Percentiles rank a stretch among this genome's conserved stretches.
These are phyloP conservation scores for Coranthus polyacanthus DNA, from an alignment of 2,797 vertebrate genomes.

Conservation along the genomic window DNA sequence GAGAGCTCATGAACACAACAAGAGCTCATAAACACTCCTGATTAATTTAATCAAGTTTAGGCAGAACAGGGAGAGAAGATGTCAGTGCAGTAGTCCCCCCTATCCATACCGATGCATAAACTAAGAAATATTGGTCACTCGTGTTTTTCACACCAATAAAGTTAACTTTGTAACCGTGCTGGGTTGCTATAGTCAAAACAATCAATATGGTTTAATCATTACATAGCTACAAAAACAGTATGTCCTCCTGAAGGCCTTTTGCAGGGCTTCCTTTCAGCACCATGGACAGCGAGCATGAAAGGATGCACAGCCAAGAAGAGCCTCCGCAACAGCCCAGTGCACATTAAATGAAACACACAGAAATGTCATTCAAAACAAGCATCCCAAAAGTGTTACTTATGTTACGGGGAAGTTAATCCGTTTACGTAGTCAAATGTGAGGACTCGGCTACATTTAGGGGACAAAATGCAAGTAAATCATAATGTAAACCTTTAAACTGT, in stretches of 20 bases:
- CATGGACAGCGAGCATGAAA: constrained; percentile 62
- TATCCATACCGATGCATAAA: background rate
- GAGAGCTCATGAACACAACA: constrained; percentile 1
- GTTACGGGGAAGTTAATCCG: constrained; percentile 3
- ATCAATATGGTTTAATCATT: background rate
- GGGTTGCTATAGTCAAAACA: constrained; percentile 1
- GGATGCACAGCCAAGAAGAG: constrained; percentile 2
- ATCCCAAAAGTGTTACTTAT: constrained; percentile 28
- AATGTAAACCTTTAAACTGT: too few relatives aligned
- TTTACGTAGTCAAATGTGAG: too few relatives aligned
- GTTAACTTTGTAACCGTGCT: background rate
- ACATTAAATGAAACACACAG: constrained; percentile 55
- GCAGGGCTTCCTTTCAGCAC: constrained; percentile 64
- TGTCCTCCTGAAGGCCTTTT: constrained; percentile 12
- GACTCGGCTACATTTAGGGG: too few relatives aligned
- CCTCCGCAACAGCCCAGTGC: constrained; percentile 44
- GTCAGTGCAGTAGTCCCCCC: background rate
- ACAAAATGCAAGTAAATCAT: too few relatives aligned
- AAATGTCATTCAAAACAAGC: constrained; percentile 35
- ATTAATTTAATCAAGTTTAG: constrained; percentile 11
- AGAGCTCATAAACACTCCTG: background rate
- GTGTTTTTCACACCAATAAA: constrained; percentile 2
- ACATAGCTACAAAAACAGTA: background rate
- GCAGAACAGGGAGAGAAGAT: background rate
- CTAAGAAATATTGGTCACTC: background rate